phyloP scores from a whole-genome alignment of 1,140 invertebrate genomes.

The Arion vulgaris region DNA sequence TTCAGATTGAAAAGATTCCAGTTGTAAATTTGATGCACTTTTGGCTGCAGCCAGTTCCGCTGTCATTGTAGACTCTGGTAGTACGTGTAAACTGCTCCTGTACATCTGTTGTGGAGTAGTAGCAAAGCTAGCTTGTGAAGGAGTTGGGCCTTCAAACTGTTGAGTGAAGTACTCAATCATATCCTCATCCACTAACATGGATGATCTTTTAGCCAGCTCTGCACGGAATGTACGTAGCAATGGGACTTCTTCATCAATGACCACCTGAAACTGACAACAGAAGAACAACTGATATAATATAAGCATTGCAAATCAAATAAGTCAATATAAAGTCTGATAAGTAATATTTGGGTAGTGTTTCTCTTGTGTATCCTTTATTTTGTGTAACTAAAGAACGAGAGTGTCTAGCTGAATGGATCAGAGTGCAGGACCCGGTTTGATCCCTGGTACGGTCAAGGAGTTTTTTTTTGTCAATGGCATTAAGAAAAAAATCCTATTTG shows the following conservation, averaged over 20 bases:
- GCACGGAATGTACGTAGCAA: constrained; percentile 68
- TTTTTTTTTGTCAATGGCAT: too few species aligned
- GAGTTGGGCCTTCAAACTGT: constrained; percentile 64
- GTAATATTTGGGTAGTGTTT: too few species aligned
- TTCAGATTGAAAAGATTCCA: not conserved
- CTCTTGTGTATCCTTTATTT: too few species aligned
- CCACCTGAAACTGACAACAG: constrained; percentile 63
- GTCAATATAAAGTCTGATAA: too few species aligned
- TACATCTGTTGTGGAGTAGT: constrained; percentile 45
- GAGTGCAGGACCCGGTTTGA: too few species aligned
- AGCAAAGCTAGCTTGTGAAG: constrained; percentile 44
- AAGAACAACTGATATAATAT: too few species aligned
- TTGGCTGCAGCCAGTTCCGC: constrained; percentile 22
- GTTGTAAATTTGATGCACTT: not conserved
- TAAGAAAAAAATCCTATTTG: too few species aligned
- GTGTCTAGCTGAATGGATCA: too few species aligned
- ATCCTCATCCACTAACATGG: constrained; percentile 68
- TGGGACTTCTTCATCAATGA: constrained; percentile 64
- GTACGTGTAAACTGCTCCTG: constrained; percentile 41
- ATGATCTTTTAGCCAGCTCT: constrained; percentile 67
- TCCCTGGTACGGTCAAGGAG: too few species aligned
- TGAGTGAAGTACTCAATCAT: constrained; percentile 67
- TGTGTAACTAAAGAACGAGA: too few species aligned
- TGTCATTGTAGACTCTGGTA: constrained; percentile 29
- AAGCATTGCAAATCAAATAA: too few species aligned